These are phyloP conservation scores for Sinotaia quadrata DNA, from an alignment of 2,888 invertebrate species.

Conservation along the genomic window DNA sequence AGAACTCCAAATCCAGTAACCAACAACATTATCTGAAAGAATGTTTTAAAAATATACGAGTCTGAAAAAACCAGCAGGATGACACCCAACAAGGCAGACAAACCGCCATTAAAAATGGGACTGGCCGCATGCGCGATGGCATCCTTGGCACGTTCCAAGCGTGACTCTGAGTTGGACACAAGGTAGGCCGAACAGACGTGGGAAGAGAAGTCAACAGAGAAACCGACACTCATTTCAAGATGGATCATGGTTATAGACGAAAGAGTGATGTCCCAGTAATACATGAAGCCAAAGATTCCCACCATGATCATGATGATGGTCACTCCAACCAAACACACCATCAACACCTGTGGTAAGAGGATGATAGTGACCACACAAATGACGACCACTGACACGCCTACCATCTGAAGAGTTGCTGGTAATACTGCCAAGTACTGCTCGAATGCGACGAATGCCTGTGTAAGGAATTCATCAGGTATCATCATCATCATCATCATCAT, in stretches of 20 bases:
- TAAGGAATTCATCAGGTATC: too few relatives aligned
- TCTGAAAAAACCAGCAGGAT: slow-evolving; percentile 43
- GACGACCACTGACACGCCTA: slow-evolving; percentile 56
- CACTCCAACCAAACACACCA: slow-evolving; percentile 52
- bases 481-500: too few relatives aligned
- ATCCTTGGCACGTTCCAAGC: slow-evolving; percentile 35
- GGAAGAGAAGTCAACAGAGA: slow-evolving; percentile 57
- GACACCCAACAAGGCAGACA: slow-evolving; percentile 52
- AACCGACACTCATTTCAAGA: slow-evolving; percentile 60
- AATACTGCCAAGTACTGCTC: slow-evolving; percentile 61
- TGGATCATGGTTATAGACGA: slow-evolving; percentile 63
- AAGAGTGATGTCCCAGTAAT: slow-evolving; percentile 52
- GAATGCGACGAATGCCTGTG: slow-evolving; percentile 52
- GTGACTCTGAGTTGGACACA: slow-evolving; percentile 28
- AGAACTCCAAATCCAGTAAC: slow-evolving; percentile 47
- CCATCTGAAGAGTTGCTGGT: slow-evolving; percentile 58
- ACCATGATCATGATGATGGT: slow-evolving; percentile 58
- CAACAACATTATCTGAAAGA: slow-evolving; percentile 53
- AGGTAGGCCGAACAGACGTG: slow-evolving; percentile 57
- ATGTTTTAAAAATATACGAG: slow-evolving; percentile 51
- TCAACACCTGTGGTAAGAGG: slow-evolving; percentile 61
- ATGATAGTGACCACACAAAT: slow-evolving; percentile 59
- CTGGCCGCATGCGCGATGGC: slow-evolving; percentile 45
- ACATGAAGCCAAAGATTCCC: slow-evolving; percentile 61
- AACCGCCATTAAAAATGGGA: slow-evolving; percentile 53